phyloP scores from a whole-genome alignment of 2,888 invertebrate genomes.

The Pecten maximus region DNA sequence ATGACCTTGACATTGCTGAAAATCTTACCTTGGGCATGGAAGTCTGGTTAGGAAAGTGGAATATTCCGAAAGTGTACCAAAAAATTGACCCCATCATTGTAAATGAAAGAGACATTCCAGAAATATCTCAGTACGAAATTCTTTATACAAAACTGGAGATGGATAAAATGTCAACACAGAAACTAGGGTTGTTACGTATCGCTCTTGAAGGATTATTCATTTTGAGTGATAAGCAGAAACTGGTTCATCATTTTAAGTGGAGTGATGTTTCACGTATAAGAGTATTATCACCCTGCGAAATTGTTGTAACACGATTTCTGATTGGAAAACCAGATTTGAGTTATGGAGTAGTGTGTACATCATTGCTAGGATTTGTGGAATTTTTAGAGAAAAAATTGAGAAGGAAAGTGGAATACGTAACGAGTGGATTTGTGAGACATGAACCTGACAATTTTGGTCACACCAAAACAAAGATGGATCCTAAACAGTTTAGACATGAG shows the following conservation, averaged over 20 bases:
- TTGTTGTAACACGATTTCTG: conserved; percentile 62
- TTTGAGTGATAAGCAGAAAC: conserved; percentile 60
- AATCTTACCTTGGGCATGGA: conserved; percentile 68
- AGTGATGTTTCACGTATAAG: conserved; percentile 64
- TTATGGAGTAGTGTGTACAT: conserved; percentile 64
- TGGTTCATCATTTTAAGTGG: conserved; percentile 65
- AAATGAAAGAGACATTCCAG: conserved; percentile 64
- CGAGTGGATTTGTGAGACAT: conserved; percentile 35
- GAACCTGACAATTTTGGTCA: background rate
- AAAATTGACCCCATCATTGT: conserved; percentile 65
- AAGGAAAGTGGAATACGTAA: conserved; percentile 62
- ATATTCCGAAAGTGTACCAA: conserved; percentile 60
- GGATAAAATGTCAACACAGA: conserved; percentile 54
- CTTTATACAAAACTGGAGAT: conserved; percentile 62
- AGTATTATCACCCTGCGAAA: conserved; percentile 70
- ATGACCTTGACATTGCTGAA: conserved; percentile 73
- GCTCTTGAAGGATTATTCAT: conserved; percentile 65
- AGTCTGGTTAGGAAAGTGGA: conserved; percentile 74
- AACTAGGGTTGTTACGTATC: conserved; percentile 61
- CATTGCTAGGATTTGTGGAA: conserved; percentile 60
- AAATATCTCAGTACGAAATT: conserved; percentile 67
- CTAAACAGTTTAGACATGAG: background rate
- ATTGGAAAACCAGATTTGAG: conserved; percentile 70
- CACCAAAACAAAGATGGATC: conserved; percentile 50
- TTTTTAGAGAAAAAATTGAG: conserved; percentile 59